phyloP scores from a whole-genome alignment of 1,140 invertebrate species.

The Acyrthosiphon pisum region DNA sequence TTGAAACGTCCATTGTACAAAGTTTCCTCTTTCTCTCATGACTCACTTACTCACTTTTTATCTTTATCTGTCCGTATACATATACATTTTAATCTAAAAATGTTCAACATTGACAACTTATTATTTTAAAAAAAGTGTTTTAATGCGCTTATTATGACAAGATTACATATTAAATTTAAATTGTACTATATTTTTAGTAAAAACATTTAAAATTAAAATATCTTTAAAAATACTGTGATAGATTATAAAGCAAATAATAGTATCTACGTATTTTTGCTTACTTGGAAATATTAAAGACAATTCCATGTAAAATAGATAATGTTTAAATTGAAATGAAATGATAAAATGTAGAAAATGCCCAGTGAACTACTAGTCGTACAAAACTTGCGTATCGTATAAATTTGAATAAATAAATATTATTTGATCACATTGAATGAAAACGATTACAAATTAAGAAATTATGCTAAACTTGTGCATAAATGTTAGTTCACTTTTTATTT shows the following conservation, averaged over 20 bases:
- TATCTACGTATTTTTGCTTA: not conserved
- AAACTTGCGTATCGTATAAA: conserved; percentile 39
- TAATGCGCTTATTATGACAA: not conserved
- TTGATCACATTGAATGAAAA: conserved; percentile 43
- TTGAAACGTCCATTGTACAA: not conserved
- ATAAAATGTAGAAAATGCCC: conserved; percentile 28
- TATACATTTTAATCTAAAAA: not conserved
- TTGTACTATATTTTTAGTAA: not conserved
- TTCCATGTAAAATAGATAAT: not conserved
- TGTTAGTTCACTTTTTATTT: conserved; percentile 22
- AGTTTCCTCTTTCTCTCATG: not conserved
- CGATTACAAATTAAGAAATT: conserved; percentile 53
- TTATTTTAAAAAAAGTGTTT: not conserved
- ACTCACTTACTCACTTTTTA: not conserved
- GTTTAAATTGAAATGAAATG: conserved; percentile 37
- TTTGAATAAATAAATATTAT: conserved; percentile 50
- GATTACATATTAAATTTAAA: not conserved
- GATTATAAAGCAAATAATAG: not conserved
- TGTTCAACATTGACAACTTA: not conserved
- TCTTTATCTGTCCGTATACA: not conserved
- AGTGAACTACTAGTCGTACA: not conserved
- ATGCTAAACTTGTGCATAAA: conserved; percentile 46
- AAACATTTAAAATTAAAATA: conserved; percentile 14
- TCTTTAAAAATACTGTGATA: not conserved
- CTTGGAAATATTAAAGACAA: conserved; percentile 17